Percentiles rank a stretch among this genome's conserved stretches.
phyloP scores from a whole-genome alignment of 2,888 invertebrate genomes.

The Eurytoma adleriae region DNA sequence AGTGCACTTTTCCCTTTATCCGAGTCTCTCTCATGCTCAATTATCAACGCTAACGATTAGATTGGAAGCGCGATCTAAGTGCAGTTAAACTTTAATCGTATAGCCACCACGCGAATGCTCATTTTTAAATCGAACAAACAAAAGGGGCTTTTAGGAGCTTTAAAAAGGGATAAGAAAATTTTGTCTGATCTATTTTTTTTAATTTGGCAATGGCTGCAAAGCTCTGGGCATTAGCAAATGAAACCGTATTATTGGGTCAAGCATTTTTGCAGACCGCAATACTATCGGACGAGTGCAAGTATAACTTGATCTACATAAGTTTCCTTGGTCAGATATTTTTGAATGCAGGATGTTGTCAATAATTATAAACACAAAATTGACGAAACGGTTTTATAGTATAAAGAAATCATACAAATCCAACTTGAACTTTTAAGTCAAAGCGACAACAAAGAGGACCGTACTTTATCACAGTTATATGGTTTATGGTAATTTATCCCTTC shows the following conservation, averaged over 20 bases:
- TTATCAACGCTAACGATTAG: slow-evolving; percentile 64
- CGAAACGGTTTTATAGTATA: background rate
- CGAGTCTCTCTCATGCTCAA: slow-evolving; percentile 46
- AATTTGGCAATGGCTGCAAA: background rate
- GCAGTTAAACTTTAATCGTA: slow-evolving; percentile 61
- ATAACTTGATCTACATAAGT: slow-evolving; percentile 11
- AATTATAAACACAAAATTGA: background rate
- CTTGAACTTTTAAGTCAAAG: background rate
- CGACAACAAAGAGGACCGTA: background rate
- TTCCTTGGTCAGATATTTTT: slow-evolving; percentile 35
- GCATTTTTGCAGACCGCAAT: slow-evolving; percentile 23
- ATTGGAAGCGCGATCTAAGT: slow-evolving; percentile 58
- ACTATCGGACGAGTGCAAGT: slow-evolving; percentile 7
- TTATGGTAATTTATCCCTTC: slow-evolving; percentile 12
- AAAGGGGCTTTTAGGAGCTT: slow-evolving; percentile 18
- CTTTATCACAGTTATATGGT: background rate
- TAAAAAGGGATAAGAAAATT: slow-evolving; percentile 28
- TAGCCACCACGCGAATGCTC: slow-evolving; percentile 46
- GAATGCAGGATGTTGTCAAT: background rate
- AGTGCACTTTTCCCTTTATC: slow-evolving; percentile 64
- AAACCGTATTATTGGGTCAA: slow-evolving; percentile 18
- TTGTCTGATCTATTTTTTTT: background rate
- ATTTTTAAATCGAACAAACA: slow-evolving; percentile 52
- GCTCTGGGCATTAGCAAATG: slow-evolving; percentile 6
- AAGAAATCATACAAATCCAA: background rate